Base-by-base conservation (phyloP, 2,888 invertebrate species). In the Oscheius sp. region DNA sequence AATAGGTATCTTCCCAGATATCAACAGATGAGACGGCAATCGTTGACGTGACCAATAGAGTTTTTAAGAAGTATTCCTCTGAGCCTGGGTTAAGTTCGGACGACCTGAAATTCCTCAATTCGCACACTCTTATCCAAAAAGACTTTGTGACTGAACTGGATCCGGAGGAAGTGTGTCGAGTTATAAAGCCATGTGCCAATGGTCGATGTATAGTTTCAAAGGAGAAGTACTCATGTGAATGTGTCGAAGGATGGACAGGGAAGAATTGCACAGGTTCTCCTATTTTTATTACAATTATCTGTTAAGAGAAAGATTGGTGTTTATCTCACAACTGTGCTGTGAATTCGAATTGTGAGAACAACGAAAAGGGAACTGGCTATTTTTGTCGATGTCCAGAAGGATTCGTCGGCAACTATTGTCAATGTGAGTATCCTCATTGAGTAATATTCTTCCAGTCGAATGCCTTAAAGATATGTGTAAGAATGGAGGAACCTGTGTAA, bases 61-160 rank as follows among this genome's bases (percentile, higher is more conserved):
- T 71, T 61, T 75, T 73, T 69, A 72, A 71, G 24, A 73, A 73
- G 33, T 73, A 70, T 26, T 59, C 59, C 1, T 72, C 75, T 6
- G 44, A 69, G 33, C 30, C 61, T 17, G 62, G 50, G n/a, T 32
- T 67, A 30, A 17, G 20, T 12, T 49, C 62, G 24, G 74, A 71
- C 33, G 76, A 76, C 57, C 26, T 76, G 17, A 65, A 66, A 17
- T 74, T 76, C 24, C 47, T 76, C 41, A 76, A 76, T 47, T 49
- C 74, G 6, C 76, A 76, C 50, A 66, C 70, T 30, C 33, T 74
- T 5, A 54, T 47, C 2, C 76, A 76, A 24, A 73, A 72, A 12
- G 76, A 76, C 57, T 76, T 74, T 56, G 71, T 76, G 41, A 63
- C 64, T n/a, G 66, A 75, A 20, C 71, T 73, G 67, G 72, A 71